Conservation (phyloP, 2,888 invertebrate species). For the Adelognathus sp. region DNA sequence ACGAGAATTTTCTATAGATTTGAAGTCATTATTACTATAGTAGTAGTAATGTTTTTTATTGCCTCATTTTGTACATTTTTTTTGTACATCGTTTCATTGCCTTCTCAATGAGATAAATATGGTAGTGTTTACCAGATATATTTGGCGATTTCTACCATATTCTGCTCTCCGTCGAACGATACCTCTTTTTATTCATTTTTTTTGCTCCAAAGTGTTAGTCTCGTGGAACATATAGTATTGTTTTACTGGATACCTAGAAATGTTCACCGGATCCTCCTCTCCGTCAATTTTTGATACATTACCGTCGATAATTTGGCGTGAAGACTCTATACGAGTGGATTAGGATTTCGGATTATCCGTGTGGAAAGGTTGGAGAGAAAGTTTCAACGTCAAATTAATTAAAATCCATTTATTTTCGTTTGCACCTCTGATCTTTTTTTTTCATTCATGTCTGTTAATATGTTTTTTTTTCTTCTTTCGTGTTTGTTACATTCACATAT, state of each 20-base stretch:
- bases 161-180: too few species aligned
- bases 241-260: too few species aligned
- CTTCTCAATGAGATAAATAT: too few species aligned
- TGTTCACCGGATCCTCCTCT: background rate
- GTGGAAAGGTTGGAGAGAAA: background rate
- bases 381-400: slow-evolving; percentile 66
- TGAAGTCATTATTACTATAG: too few species aligned
- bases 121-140: too few species aligned
- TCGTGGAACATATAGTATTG: too few species aligned
- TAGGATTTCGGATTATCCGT: slow-evolving; percentile 30
- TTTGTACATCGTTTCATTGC: too few species aligned
- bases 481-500: slow-evolving; percentile 31
- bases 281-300: slow-evolving; percentile 26
- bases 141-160: too few species aligned
- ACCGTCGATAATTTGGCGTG: slow-evolving; percentile 32
- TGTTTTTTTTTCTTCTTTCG: background rate
- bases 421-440: slow-evolving; percentile 45
- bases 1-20: slow-evolving; percentile 18
- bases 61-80: too few species aligned
- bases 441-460: background rate
- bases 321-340: background rate
- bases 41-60: too few species aligned
- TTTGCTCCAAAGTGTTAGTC: too few species aligned
- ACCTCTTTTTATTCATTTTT: too few species aligned
- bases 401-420: slow-evolving; percentile 79